Evolutionary conservation across 1,140 invertebrate genomes (phyloP).

Genomic region (Zaprionus nigranus): DNA sequence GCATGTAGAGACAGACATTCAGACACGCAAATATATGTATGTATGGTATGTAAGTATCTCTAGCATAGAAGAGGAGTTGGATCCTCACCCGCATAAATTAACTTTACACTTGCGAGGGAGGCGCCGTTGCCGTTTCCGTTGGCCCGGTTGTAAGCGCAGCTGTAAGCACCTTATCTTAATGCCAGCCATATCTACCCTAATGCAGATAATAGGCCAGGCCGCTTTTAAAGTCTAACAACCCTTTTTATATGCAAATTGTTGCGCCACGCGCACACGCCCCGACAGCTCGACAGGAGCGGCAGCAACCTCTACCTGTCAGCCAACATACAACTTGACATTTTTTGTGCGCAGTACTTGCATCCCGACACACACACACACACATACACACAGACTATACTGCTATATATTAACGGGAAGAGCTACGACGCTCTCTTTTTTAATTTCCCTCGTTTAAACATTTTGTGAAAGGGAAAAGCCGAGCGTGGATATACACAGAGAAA

Average conservation of each 20-base stretch:
- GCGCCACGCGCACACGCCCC: slow-evolving; percentile 70
- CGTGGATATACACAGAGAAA: slow-evolving; percentile 1
- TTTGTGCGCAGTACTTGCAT: slow-evolving; percentile 55
- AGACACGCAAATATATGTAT: background rate
- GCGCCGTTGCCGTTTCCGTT: slow-evolving; percentile 23
- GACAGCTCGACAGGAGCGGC: slow-evolving; percentile 7
- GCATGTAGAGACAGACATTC: slow-evolving; percentile 9
- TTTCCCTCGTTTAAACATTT: slow-evolving; percentile 74
- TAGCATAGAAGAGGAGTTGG: slow-evolving; percentile 20
- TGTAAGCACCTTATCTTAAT: slow-evolving; percentile 83
- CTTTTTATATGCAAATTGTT: slow-evolving; percentile 83
- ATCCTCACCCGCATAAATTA: slow-evolving; percentile 76
- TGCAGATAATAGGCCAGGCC: slow-evolving; percentile 79
- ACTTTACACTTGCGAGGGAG: slow-evolving; percentile 58
- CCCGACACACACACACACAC: slow-evolving; percentile 14
- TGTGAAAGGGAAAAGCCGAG: slow-evolving; percentile 54
- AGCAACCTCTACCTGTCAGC: slow-evolving; percentile 22
- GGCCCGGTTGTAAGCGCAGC: slow-evolving; percentile 60
- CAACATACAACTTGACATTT: slow-evolving; percentile 72
- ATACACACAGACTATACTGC: slow-evolving; percentile 4
- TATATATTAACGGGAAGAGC: slow-evolving; percentile 2
- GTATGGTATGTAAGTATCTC: slow-evolving; percentile 1
- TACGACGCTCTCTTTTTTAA: slow-evolving; percentile 56
- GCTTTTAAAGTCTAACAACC: slow-evolving; percentile 82
- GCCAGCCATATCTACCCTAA: slow-evolving; percentile 76